These are phyloP conservation scores for Bucorvus abyssinicus DNA, from an alignment of 2,797 vertebrate species.

Conservation along the genomic window DNA sequence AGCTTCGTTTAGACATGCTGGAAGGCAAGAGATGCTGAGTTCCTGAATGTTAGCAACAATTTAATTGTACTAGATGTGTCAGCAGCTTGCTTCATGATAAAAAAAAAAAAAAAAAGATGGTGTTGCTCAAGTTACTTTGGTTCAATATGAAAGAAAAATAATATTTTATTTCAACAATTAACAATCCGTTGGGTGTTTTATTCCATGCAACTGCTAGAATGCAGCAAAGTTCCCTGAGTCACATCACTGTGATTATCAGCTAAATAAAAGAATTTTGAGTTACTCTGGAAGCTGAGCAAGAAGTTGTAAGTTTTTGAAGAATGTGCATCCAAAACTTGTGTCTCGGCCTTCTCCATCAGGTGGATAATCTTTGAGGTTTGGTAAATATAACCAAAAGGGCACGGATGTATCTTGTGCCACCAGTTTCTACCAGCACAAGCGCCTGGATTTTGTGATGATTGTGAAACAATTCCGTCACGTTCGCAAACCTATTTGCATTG, in stretches of 20 bases:
- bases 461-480: not conserved
- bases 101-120: not conserved
- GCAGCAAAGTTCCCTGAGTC: not conserved
- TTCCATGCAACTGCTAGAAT: not conserved
- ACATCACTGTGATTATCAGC: not conserved
- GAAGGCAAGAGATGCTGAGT: not conserved
- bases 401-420: not conserved
- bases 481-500: slow-evolving; percentile 10
- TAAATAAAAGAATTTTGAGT: not conserved
- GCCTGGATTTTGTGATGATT: not conserved
- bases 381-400: not conserved
- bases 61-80: not conserved
- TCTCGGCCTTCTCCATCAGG: not conserved
- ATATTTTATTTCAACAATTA: too few relatives aligned
- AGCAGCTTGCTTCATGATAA: not conserved
- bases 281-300: not conserved
- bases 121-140: not conserved
- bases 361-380: not conserved
- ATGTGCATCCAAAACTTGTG: not conserved
- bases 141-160: not conserved
- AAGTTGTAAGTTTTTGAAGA: not conserved
- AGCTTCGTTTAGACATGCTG: not conserved
- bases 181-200: not conserved
- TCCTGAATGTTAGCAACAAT: not conserved
- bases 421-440: not conserved